Base-by-base conservation (phyloP, 2,113 vertebrate species). In the Cyprinodon brontotheroides region DNA sequence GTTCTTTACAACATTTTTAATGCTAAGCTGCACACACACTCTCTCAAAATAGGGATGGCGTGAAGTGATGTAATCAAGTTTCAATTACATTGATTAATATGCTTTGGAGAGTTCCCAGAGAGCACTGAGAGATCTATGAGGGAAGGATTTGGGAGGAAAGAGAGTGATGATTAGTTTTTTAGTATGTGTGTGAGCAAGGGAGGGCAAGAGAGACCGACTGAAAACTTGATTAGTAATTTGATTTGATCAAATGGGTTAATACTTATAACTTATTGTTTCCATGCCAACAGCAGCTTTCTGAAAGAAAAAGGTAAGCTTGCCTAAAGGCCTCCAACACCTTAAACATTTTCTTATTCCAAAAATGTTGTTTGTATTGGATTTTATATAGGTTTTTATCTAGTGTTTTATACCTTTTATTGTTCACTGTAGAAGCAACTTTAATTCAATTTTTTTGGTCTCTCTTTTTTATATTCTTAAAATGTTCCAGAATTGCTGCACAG, bases 11-110 rank as follows among this genome's bases (percentile, higher is more conserved):
- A 76, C 78, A 57, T 86, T 70, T 86, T 75, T 85, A 82, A 83
- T 71, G 70, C 72, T 72, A 17, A 17, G 12, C 79, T 64, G 67
- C 78, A 50, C 76, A 75, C 75, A 85, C 59, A 69, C 74, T 85
- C 69, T 66, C 80, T 78, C 75, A 91, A 88, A 72, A 88, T 77
- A 4, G 36, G 70, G 74, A 83, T 81, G 89, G 72, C 69, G 69
- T 80, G 80, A 86, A 89, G 82, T 91, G 87, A 89, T 89, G 82
- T 87, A 92, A 92, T 92, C 87, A 89, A 89, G 74, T 74, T 85
- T 90, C 86, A 92, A 91, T 91, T 89, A 90, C 77, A 69, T 82
- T 90, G 87, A 92, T 91, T 91, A 89, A 92, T 89, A 86, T 48
- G 77, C 77, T 72, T 65, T 78, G 78, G 81, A 87, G 79, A 84